Conservation (phyloP, 2,113 vertebrate genomes). For the Pollimyrus isidori region DNA sequence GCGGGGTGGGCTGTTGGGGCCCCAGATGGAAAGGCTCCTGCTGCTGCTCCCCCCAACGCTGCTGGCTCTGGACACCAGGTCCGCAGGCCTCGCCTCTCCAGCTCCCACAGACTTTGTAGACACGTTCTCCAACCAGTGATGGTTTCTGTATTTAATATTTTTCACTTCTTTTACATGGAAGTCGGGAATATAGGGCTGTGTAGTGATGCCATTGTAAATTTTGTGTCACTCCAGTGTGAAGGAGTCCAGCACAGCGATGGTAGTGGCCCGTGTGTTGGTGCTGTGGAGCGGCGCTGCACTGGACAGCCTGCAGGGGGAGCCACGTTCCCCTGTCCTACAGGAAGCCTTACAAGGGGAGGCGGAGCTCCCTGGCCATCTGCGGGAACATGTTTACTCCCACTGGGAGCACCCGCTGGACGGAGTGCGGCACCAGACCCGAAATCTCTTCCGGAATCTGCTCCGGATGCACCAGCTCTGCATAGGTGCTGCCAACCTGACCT, state of each 20-base stretch:
- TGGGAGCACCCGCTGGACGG: constrained; percentile 94
- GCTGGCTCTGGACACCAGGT: constrained; percentile 77
- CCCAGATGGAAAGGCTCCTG: constrained; percentile 65
- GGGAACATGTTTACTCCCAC: constrained; percentile 84
- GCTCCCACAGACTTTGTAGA: not conserved
- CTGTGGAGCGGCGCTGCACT: constrained; percentile 78
- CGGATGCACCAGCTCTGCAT: constrained; percentile 62
- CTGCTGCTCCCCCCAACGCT: constrained; percentile 65
- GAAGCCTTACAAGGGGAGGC: constrained; percentile 64
- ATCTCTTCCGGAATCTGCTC: constrained; percentile 82
- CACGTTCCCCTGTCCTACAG: constrained; percentile 52
- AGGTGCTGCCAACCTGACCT: constrained; percentile 20
- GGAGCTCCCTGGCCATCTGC: constrained; percentile 51
- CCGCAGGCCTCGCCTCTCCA: constrained; percentile 29
- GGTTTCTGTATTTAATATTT: not conserved
- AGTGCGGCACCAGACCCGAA: constrained; percentile 80
- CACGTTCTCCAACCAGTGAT: not conserved
- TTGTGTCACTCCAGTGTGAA: constrained; percentile 65
- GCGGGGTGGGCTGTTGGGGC: constrained; percentile 60
- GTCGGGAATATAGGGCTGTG: not conserved
- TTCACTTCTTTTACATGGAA: not conserved
- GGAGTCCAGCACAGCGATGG: constrained; percentile 77
- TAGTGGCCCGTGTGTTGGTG: constrained; percentile 73
- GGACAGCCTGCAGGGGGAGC: constrained; percentile 56
- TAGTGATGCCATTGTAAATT: not conserved